Conservation (phyloP, 1,140 invertebrate genomes). For the Papilio xuthus region DNA sequence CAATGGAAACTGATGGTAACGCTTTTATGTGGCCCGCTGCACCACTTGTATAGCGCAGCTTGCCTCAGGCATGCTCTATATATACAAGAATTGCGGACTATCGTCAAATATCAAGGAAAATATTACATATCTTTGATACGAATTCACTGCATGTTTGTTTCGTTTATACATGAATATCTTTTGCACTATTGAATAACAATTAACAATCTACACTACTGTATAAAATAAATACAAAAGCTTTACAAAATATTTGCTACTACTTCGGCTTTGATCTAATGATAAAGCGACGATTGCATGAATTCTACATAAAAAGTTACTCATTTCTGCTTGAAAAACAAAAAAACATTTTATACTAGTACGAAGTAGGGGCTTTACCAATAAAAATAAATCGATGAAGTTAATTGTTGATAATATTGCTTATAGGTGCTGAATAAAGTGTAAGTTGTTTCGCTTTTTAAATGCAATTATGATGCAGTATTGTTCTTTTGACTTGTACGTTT, state of each 20-base stretch:
- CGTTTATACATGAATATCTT: not conserved
- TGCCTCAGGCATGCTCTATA: not conserved
- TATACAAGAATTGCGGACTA: too few species aligned
- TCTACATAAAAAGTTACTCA: not conserved
- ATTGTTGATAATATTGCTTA: not conserved
- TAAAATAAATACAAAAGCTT: not conserved
- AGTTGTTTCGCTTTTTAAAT: not conserved
- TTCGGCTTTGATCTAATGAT: not conserved
- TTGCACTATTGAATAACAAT: not conserved
- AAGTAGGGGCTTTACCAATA: not conserved
- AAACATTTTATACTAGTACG: not conserved
- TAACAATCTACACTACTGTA: not conserved
- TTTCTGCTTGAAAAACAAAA: not conserved
- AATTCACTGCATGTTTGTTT: not conserved
- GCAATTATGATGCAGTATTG: not conserved
- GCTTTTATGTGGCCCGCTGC: not conserved
- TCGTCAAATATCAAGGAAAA: not conserved
- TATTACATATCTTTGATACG: not conserved
- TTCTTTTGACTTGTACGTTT: not conserved
- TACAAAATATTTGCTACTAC: not conserved
- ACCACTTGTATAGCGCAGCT: not conserved
- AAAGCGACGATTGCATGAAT: not conserved
- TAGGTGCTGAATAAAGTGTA: slow-evolving; percentile 1
- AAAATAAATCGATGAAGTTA: not conserved
- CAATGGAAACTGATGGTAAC: not conserved